Evolutionary conservation across 92 coral and sea anemone genomes (phyloP).

Genomic region (Phenganax stokvisi): DNA sequence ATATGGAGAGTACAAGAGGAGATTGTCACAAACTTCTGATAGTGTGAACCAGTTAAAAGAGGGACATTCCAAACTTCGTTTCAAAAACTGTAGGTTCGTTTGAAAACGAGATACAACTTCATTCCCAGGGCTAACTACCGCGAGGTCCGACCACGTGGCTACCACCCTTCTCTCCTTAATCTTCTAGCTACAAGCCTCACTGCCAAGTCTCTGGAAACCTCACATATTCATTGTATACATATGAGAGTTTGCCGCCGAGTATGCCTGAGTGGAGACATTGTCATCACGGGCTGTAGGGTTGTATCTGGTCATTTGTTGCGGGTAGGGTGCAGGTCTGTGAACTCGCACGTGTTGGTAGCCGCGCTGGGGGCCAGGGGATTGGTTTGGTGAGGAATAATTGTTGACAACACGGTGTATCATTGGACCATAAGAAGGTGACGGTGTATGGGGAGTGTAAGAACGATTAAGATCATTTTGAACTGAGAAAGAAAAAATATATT

Average conservation of each 20-base stretch:
- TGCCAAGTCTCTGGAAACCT: slow-evolving; percentile 2
- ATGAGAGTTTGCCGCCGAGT: slow-evolving; percentile 36
- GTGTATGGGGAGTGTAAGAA: slow-evolving; percentile 48
- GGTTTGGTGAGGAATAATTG: slow-evolving; percentile 30
- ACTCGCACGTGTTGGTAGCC: slow-evolving; percentile 83
- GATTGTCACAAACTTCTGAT: no score
- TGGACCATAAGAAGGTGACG: slow-evolving; percentile 79
- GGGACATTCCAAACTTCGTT: background rate
- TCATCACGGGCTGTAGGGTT: slow-evolving; percentile 37
- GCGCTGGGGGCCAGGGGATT: slow-evolving; percentile 66
- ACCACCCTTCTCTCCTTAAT: background rate
- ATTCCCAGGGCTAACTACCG: background rate
- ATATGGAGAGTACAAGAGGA: no score
- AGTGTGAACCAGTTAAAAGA: no score
- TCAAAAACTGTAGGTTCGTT: background rate
- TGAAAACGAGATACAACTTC: background rate
- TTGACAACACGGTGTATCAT: slow-evolving; percentile 79
- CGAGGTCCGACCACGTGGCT: background rate
- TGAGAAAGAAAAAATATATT: background rate
- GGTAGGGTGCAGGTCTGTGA: slow-evolving; percentile 93
- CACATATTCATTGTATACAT: slow-evolving; percentile 39
- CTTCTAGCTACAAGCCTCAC: background rate
- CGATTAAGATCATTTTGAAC: slow-evolving; percentile 40
- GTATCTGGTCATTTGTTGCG: slow-evolving; percentile 47
- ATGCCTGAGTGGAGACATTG: slow-evolving; percentile 32